Conservation (phyloP, 2,113 vertebrate genomes). For the Syngnathus typhle region DNA sequence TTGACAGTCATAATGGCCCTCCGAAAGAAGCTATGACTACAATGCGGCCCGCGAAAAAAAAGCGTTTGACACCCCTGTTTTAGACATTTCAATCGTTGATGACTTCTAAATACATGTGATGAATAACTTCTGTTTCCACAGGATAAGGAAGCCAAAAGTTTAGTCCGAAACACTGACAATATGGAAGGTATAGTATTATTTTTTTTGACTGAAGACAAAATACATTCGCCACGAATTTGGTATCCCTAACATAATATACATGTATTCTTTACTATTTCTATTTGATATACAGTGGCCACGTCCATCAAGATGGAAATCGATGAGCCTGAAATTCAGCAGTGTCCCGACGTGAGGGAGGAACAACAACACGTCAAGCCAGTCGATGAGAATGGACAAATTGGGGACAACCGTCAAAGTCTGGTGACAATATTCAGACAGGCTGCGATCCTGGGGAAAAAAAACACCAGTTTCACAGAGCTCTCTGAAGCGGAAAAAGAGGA, state of each 20-base stretch:
- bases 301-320: slow-evolving; percentile 43
- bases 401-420: slow-evolving; percentile 61
- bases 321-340: slow-evolving; percentile 24
- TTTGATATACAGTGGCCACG: slow-evolving; percentile 39
- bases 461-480: slow-evolving; percentile 46
- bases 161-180: slow-evolving; percentile 60
- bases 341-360: slow-evolving; percentile 41
- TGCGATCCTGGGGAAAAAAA: slow-evolving; percentile 60
- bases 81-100: too few relatives aligned
- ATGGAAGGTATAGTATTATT: slow-evolving; percentile 58
- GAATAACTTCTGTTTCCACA: slow-evolving; percentile 30
- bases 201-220: neutral
- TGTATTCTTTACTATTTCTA: neutral
- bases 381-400: slow-evolving; percentile 64
- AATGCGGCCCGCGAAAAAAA: too few relatives aligned
- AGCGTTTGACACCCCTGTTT: too few relatives aligned
- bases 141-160: slow-evolving; percentile 73
- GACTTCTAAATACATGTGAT: neutral
- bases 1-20: too few relatives aligned
- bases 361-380: slow-evolving; percentile 42
- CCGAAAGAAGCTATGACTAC: too few relatives aligned
- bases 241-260: neutral
- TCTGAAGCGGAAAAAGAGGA: slow-evolving; percentile 57
- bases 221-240: neutral
- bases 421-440: slow-evolving; percentile 62